These are phyloP conservation scores for Actenoides lindsayi DNA, from an alignment of 2,113 vertebrate species.

Conservation along the genomic window DNA sequence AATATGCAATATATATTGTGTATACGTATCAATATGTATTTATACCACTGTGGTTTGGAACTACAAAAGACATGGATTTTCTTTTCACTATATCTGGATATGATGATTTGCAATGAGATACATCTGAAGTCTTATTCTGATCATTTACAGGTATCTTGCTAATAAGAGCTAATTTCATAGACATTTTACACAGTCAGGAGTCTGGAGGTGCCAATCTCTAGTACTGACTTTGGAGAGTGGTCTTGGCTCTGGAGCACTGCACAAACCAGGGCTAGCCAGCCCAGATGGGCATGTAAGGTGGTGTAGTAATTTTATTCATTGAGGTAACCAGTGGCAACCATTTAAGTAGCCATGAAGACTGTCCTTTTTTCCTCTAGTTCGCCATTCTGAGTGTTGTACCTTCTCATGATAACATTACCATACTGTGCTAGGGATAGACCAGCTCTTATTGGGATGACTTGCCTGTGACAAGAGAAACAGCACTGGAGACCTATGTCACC, in stretches of 20 bases:
- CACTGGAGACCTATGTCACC: not conserved
- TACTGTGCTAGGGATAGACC: not conserved
- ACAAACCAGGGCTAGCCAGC: not conserved
- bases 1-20: not conserved
- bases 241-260: not conserved
- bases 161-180: not conserved
- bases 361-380: not conserved
- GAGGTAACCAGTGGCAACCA: not conserved
- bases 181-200: not conserved
- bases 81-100: not conserved
- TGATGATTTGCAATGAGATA: not conserved
- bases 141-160: not conserved
- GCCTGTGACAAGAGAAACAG: not conserved
- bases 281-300: not conserved
- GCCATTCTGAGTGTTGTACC: not conserved
- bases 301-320: not conserved
- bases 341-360: not conserved
- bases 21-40: not conserved
- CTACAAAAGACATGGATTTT: not conserved
- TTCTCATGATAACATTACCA: not conserved
- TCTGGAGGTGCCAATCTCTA: not conserved
- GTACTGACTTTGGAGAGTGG: not conserved
- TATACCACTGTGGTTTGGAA: not conserved
- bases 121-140: not conserved
- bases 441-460: not conserved